Evolutionary conservation across 1,140 invertebrate genomes (phyloP).

Genomic region (Tetramorium alpestre): DNA sequence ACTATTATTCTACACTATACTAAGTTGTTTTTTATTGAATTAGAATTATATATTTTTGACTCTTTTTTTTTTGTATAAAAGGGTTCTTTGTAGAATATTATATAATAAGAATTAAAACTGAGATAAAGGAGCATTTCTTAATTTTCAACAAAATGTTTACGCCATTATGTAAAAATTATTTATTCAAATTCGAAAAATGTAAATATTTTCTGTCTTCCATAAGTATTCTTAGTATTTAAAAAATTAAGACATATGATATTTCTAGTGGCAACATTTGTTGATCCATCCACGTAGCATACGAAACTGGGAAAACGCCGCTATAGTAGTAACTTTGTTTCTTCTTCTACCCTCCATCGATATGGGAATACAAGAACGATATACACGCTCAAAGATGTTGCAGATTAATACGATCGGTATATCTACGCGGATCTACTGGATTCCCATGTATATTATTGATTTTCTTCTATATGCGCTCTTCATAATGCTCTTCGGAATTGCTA

Average conservation of each 20-base stretch:
- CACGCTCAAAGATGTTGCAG: conserved; percentile 66
- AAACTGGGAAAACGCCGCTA: conserved; percentile 69
- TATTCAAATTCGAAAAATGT: background rate
- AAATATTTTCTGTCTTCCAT: background rate
- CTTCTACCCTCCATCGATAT: conserved; percentile 69
- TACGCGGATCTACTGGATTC: conserved; percentile 67
- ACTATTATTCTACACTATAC: no score
- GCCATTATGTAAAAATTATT: background rate
- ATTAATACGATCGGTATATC: conserved; percentile 62
- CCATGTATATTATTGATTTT: conserved; percentile 67
- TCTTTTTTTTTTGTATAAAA: background rate
- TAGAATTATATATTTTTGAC: background rate
- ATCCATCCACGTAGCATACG: conserved; percentile 52
- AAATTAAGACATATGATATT: background rate
- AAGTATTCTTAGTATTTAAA: background rate
- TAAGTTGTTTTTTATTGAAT: background rate
- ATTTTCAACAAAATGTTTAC: background rate
- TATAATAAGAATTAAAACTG: background rate
- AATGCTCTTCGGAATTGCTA: background rate
- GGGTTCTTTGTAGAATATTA: background rate
- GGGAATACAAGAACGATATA: conserved; percentile 61
- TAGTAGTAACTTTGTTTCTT: conserved; percentile 68
- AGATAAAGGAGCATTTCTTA: background rate
- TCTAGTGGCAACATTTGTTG: conserved; percentile 69
- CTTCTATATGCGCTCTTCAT: conserved; percentile 51